Evolutionary conservation across 2,888 invertebrate genomes (phyloP).

Genomic region (Plebejus melissa): DNA sequence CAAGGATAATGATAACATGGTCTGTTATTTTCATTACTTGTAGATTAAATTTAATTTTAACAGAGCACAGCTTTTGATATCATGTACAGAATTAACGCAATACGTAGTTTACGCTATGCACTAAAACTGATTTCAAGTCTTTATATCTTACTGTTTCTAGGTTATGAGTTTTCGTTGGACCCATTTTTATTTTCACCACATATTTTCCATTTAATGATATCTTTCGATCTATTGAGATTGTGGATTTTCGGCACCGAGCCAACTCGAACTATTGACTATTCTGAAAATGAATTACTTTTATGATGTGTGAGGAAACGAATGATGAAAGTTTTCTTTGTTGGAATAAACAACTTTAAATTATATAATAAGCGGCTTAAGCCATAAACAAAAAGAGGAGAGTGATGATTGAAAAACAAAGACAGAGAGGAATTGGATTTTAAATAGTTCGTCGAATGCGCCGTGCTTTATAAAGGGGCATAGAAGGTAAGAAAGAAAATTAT

Average conservation of each 20-base stretch:
- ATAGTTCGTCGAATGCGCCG: too few species aligned
- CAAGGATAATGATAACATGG: too few species aligned
- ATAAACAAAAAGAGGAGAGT: too few species aligned
- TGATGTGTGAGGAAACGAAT: constrained; percentile 1
- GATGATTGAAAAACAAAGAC: too few species aligned
- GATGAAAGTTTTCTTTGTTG: background rate
- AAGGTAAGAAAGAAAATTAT: too few species aligned
- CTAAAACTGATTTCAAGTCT: background rate
- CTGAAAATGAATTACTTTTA: constrained; percentile 14
- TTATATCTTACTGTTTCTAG: background rate
- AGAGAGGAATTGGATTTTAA: too few species aligned
- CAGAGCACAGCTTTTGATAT: background rate
- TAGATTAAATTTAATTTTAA: too few species aligned
- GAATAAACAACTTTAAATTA: background rate
- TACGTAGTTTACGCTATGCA: background rate
- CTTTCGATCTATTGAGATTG: constrained; percentile 3
- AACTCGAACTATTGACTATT: constrained; percentile 14
- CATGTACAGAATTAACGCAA: background rate
- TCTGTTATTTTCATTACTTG: too few species aligned
- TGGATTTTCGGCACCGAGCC: constrained; percentile 7
- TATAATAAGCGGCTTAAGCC: background rate
- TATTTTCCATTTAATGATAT: constrained; percentile 12
- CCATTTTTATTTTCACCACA: background rate
- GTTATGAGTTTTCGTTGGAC: background rate
- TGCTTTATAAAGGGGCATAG: too few species aligned